A percentile compares a stretch with the other conserved stretches of the same genome.
These are phyloP conservation scores for Emydura subglobosa DNA, from an alignment of 2,113 vertebrate species.

Conservation along the genomic window DNA sequence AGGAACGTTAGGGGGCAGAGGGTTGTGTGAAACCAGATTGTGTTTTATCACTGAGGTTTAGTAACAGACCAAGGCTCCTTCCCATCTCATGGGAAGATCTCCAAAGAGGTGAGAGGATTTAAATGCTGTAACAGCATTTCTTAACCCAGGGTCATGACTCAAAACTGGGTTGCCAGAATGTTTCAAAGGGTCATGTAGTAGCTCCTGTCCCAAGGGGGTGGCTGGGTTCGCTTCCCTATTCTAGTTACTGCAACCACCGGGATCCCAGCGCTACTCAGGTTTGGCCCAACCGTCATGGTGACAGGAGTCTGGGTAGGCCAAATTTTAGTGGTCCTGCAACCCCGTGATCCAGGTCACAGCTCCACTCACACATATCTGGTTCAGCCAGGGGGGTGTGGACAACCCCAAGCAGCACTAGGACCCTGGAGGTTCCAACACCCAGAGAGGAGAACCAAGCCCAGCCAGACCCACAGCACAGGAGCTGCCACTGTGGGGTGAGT, in stretches of 20 bases:
- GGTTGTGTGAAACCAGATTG: neutral
- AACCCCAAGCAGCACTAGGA: neutral
- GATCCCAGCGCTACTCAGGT: neutral
- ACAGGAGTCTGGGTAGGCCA: neutral
- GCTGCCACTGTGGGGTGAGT: neutral
- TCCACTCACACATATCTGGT: neutral
- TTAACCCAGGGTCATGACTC: no score
- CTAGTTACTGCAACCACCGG: neutral
- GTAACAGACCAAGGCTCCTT: neutral
- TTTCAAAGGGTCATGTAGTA: neutral
- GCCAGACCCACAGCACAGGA: neutral
- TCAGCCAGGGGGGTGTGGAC: neutral
- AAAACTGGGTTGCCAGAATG: neutral
- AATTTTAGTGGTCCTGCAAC: neutral
- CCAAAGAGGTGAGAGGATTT: neutral
- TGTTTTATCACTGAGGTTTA: neutral
- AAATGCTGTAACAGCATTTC: neutral
- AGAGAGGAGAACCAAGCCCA: neutral
- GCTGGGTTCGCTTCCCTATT: neutral
- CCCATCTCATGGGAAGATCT: neutral
- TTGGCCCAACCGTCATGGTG: neutral
- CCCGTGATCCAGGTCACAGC: neutral
- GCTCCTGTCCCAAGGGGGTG: neutral
- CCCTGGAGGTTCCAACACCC: neutral
- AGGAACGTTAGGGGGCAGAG: neutral